Evolutionary conservation across 2,797 vertebrate genomes (phyloP).

Genomic region (Peromyscus melanophrys): DNA sequence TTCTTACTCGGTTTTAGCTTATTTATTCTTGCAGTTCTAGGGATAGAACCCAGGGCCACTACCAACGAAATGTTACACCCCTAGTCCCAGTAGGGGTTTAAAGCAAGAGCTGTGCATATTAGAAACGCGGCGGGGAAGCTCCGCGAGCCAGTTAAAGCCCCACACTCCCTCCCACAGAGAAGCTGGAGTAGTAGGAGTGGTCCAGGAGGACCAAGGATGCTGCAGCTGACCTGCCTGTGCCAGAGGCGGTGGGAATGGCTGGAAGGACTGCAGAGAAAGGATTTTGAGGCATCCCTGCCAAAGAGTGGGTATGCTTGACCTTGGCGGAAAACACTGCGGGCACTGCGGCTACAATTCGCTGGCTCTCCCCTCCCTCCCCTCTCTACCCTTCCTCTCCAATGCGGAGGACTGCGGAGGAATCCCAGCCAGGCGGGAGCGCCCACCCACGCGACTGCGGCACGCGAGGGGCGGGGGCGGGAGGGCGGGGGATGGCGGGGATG

Average conservation of each 20-base stretch:
- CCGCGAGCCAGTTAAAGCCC: neutral
- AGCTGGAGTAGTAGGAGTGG: neutral
- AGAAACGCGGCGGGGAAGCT: conserved; percentile 12
- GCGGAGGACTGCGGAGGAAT: conserved; percentile 79
- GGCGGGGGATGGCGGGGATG: conserved; percentile 60
- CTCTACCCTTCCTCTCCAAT: neutral
- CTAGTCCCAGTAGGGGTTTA: neutral
- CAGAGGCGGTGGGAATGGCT: neutral
- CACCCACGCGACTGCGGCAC: conserved; percentile 32
- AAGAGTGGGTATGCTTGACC: conserved; percentile 22
- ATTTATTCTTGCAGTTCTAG: neutral
- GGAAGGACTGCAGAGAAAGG: neutral
- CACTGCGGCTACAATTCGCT: neutral
- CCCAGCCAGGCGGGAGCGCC: conserved; percentile 22
- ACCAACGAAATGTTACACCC: no score
- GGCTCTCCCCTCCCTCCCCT: neutral
- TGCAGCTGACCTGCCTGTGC: neutral
- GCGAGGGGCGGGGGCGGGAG: conserved; percentile 35
- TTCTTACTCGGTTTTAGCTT: neutral
- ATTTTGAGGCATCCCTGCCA: neutral
- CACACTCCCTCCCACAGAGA: neutral
- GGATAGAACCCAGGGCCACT: neutral
- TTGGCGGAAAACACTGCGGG: conserved; percentile 43
- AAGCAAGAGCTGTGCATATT: neutral
- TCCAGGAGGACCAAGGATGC: neutral